A percentile compares a stretch with the other conserved stretches of the same genome.
Conservation (phyloP, 2,797 vertebrate species). For the Dendrocincla tyrannina region DNA sequence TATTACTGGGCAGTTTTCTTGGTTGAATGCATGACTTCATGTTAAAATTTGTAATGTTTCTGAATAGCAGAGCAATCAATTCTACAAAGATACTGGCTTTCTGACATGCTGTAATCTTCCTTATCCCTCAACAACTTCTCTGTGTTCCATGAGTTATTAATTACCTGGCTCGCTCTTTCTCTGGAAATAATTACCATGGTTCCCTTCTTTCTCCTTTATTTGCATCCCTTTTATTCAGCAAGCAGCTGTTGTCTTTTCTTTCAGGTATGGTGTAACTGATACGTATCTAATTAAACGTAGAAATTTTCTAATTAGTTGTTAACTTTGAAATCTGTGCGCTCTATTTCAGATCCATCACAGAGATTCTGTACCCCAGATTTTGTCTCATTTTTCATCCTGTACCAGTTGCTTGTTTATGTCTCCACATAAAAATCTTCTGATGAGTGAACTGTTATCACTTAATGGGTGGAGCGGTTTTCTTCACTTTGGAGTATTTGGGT, state of each 20-base stretch:
- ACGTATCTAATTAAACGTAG: background rate
- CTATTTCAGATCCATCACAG: background rate
- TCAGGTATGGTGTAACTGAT: background rate
- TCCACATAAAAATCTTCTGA: background rate
- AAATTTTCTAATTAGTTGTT: background rate
- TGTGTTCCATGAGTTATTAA: background rate
- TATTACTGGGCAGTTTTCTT: background rate
- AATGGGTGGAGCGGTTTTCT: background rate
- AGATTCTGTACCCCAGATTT: background rate
- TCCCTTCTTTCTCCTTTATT: background rate
- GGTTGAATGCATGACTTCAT: fast-evolving
- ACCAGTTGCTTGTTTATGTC: background rate
- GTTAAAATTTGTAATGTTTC: background rate
- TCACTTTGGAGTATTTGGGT: background rate
- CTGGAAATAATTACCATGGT: background rate
- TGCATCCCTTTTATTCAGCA: background rate
- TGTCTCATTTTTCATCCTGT: background rate
- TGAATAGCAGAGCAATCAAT: background rate
- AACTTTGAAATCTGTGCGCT: background rate
- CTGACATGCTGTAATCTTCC: background rate
- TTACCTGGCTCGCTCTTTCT: background rate
- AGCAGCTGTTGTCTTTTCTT: background rate
- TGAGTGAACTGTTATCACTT: background rate
- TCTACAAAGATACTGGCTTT: background rate
- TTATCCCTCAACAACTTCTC: background rate